Evolutionary conservation across 2,113 vertebrate genomes (phyloP).

Genomic region (Callionymus lyra): DNA sequence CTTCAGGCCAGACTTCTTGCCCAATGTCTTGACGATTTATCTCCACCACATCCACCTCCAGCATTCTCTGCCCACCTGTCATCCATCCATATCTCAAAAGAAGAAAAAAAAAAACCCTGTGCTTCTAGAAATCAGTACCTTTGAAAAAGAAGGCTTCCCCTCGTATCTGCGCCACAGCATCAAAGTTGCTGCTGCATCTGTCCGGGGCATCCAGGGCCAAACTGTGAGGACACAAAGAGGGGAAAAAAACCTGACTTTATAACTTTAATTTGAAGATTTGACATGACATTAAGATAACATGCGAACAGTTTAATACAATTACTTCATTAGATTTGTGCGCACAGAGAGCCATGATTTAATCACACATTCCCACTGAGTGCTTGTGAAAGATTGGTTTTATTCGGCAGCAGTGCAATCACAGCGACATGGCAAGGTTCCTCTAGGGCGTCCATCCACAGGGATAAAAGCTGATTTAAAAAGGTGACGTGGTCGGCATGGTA

Average conservation of each 20-base stretch:
- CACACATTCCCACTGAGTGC: too few relatives aligned
- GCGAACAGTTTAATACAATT: too few relatives aligned
- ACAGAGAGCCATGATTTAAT: too few relatives aligned
- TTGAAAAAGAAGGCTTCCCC: constrained; percentile 98
- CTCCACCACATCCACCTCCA: constrained; percentile 10
- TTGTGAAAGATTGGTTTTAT: too few relatives aligned
- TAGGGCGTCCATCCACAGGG: constrained; percentile 28
- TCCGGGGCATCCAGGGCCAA: constrained; percentile 74
- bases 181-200: constrained; percentile 82
- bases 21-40: constrained; percentile 8
- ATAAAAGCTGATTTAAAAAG: constrained; percentile 54
- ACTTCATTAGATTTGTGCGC: too few relatives aligned
- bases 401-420: too few relatives aligned
- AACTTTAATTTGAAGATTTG: too few relatives aligned
- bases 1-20: neutral
- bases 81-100: too few relatives aligned
- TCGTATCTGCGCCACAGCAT: constrained; percentile 93
- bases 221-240: constrained; percentile 48
- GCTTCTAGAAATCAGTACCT: constrained; percentile 63
- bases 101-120: too few relatives aligned
- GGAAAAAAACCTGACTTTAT: neutral
- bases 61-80: too few relatives aligned
- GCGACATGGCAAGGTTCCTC: neutral
- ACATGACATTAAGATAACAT: too few relatives aligned
- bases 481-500: constrained; percentile 52